These are phyloP conservation scores for Galerucella pusilla DNA, from an alignment of 2,888 invertebrate species.

Conservation along the genomic window DNA sequence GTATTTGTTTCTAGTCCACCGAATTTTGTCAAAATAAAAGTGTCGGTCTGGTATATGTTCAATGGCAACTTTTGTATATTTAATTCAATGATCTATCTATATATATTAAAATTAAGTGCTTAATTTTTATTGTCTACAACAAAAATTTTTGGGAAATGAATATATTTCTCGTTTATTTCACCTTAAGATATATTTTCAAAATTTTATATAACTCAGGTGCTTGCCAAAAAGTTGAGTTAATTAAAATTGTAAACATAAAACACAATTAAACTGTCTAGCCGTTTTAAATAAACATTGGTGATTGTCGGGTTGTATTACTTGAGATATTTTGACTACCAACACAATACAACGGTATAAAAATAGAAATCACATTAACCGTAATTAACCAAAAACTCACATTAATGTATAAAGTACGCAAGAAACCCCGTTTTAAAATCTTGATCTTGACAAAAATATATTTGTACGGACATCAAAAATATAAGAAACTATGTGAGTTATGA, in stretches of 20 bases:
- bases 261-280: conserved; percentile 14
- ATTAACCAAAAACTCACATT: not conserved
- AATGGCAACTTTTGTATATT: too few species aligned
- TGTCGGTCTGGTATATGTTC: too few species aligned
- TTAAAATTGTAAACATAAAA: conserved; percentile 6
- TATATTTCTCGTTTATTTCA: too few species aligned
- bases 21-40: too few species aligned
- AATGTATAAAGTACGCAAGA: not conserved
- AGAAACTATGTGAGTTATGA: too few species aligned
- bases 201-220: not conserved
- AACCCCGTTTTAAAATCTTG: not conserved
- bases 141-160: too few species aligned
- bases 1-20: too few species aligned
- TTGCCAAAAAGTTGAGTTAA: not conserved
- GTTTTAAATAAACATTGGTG: conserved; percentile 10
- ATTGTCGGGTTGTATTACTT: conserved; percentile 2
- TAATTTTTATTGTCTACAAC: too few species aligned
- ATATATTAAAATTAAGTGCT: too few species aligned
- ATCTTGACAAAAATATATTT: not conserved
- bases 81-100: too few species aligned
- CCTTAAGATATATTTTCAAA: not conserved
- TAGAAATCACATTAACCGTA: conserved; percentile 9
- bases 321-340: not conserved
- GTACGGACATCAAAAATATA: too few species aligned
- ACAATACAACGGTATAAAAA: conserved; percentile 11